Evolutionary conservation across 2,888 invertebrate species (phyloP).

Genomic region (Andrena bucephala): DNA sequence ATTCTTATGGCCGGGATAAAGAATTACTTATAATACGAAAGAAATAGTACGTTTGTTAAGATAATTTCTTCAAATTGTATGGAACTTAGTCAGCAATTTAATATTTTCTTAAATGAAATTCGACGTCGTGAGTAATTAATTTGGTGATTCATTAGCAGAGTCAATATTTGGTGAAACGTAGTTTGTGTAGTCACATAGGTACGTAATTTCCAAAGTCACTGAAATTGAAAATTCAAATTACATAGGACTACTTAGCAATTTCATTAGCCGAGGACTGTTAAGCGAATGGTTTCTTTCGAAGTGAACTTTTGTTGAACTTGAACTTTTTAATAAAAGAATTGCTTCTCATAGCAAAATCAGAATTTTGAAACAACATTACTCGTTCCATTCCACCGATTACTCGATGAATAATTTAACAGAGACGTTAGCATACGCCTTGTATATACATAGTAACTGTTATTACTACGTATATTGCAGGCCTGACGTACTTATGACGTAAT

Average conservation of each 20-base stretch:
- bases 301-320: not conserved
- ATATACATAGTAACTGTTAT: constrained; percentile 53
- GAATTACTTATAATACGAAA: too few relatives aligned
- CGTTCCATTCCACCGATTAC: constrained; percentile 28
- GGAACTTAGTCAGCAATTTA: not conserved
- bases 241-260: not conserved
- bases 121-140: not conserved
- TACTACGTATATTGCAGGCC: constrained; percentile 56
- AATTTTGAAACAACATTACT: constrained; percentile 30
- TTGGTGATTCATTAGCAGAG: not conserved
- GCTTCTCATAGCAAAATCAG: constrained; percentile 23
- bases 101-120: not conserved
- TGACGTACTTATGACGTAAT: constrained; percentile 63
- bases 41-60: too few relatives aligned
- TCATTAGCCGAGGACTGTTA: not conserved
- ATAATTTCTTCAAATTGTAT: not conserved
- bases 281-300: not conserved
- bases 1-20: not conserved
- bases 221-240: not conserved
- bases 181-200: too few relatives aligned
- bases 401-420: constrained; percentile 57
- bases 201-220: too few relatives aligned
- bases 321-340: not conserved
- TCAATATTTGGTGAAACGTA: too few relatives aligned
- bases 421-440: constrained; percentile 36